Evolutionary conservation across 2,888 invertebrate genomes (phyloP).

Genomic region (Leptinotarsa tumamoca): DNA sequence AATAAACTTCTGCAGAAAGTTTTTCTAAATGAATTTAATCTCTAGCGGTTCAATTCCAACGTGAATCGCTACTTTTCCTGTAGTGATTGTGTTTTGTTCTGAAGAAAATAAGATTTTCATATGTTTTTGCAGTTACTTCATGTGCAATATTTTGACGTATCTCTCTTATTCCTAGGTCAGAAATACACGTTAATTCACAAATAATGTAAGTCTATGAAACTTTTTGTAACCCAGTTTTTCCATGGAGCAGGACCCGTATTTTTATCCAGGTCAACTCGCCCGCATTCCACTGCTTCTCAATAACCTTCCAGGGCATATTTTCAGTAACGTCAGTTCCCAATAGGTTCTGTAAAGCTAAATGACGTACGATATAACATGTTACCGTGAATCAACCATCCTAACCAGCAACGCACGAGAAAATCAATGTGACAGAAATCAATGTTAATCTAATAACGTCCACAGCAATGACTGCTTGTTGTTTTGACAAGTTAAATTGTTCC

Average conservation of each 20-base stretch:
- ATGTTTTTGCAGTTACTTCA: too few species aligned
- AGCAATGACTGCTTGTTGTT: conserved; percentile 58
- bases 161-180: too few species aligned
- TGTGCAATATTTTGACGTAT: too few species aligned
- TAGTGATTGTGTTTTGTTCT: too few species aligned
- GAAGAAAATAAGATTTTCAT: too few species aligned
- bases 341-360: conserved; percentile 30
- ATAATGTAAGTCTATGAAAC: not conserved
- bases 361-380: conserved; percentile 39
- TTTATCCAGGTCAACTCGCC: not conserved
- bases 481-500: conserved; percentile 56
- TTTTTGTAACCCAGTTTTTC: not conserved
- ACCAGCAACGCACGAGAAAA: conserved; percentile 44
- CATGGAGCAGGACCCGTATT: not conserved
- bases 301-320: not conserved
- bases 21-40: too few species aligned
- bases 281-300: not conserved
- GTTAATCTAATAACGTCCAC: conserved; percentile 61
- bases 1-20: too few species aligned
- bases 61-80: too few species aligned
- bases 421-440: conserved; percentile 62
- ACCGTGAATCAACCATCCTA: conserved; percentile 39
- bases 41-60: too few species aligned
- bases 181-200: too few species aligned
- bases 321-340: conserved; percentile 22